Conservation (phyloP, 37 sponge, comb jelly and placozoan species). For the Hexactinellida sp. region DNA sequence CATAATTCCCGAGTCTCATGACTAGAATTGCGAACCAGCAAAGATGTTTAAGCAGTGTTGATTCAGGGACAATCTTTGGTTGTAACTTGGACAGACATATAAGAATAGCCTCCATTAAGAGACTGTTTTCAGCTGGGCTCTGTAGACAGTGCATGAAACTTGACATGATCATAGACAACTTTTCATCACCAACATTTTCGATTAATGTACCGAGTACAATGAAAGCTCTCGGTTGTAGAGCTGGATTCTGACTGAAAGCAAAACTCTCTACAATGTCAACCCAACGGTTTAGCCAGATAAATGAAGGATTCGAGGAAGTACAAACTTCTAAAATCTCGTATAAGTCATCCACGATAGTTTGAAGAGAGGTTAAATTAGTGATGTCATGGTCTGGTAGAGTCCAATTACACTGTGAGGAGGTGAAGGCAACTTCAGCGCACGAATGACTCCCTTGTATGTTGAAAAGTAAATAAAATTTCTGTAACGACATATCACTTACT, state of each 20-base stretch:
- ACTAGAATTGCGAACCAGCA: background rate
- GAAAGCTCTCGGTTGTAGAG: background rate
- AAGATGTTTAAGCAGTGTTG: background rate
- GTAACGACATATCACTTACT: background rate
- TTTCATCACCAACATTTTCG: background rate
- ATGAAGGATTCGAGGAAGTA: background rate
- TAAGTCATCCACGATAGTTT: background rate
- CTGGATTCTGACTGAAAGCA: conserved; percentile 14
- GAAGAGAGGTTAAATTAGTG: background rate
- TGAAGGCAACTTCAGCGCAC: background rate
- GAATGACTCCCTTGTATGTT: background rate
- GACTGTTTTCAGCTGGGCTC: background rate
- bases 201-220: background rate
- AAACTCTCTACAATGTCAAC: background rate
- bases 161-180: background rate
- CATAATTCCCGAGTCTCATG: background rate
- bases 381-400: background rate
- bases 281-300: background rate
- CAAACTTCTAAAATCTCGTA: conserved; percentile 2
- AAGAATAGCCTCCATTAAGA: background rate
- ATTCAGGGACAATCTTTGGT: background rate
- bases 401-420: background rate
- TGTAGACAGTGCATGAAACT: conserved; percentile 6
- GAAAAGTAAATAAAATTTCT: conserved; percentile 4
- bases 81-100: background rate